Percentiles rank a stretch among this genome's conserved stretches.
Conservation (phyloP, 2,888 invertebrate genomes). For the Dascillus cervinus region DNA sequence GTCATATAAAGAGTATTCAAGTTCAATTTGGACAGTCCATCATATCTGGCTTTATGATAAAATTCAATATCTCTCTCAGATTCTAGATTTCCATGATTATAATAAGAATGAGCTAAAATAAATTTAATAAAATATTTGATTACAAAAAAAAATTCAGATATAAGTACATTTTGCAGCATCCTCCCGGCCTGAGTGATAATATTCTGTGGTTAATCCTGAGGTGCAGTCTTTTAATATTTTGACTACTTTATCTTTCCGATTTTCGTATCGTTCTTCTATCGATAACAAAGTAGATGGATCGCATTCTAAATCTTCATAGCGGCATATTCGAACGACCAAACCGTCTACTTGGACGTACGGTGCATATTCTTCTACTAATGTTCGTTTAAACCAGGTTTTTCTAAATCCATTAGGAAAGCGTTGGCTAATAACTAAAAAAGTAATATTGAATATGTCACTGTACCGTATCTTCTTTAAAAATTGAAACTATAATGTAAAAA, state of each 20-base stretch:
- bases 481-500: too few relatives aligned
- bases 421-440: slow-evolving; percentile 43
- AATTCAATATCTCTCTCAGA: slow-evolving; percentile 43
- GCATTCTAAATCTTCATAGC: slow-evolving; percentile 55
- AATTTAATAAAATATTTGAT: too few relatives aligned
- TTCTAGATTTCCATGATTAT: slow-evolving; percentile 29
- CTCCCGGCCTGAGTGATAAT: slow-evolving; percentile 56
- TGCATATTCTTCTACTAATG: slow-evolving; percentile 68
- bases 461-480: background rate
- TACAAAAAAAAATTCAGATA: too few relatives aligned
- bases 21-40: slow-evolving; percentile 57
- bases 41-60: slow-evolving; percentile 55
- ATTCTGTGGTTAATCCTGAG: slow-evolving; percentile 49
- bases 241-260: slow-evolving; percentile 58
- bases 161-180: slow-evolving; percentile 62
- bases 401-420: slow-evolving; percentile 70
- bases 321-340: slow-evolving; percentile 54
- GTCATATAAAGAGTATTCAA: slow-evolving; percentile 47
- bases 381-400: slow-evolving; percentile 61
- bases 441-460: background rate
- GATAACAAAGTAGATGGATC: slow-evolving; percentile 31
- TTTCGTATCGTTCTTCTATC: slow-evolving; percentile 54
- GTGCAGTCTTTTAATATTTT: slow-evolving; percentile 48
- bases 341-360: slow-evolving; percentile 71
- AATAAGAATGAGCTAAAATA: slow-evolving; percentile 40